Evolutionary conservation across 2,113 vertebrate species (phyloP).

Genomic region (Percopsis transmontana): DNA sequence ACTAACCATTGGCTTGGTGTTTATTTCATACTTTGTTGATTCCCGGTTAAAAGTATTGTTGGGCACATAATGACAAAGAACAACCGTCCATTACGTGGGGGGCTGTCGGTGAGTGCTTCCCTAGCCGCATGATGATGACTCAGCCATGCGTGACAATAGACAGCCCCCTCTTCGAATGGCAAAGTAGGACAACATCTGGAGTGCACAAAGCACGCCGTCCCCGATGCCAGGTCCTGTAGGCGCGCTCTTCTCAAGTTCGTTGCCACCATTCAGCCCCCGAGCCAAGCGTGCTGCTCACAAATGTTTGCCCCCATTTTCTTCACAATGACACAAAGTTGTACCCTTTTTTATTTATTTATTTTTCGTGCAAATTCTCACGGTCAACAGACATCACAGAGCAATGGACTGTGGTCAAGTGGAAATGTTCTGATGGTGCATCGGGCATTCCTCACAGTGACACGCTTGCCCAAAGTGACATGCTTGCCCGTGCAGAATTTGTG

Average conservation of each 20-base stretch:
- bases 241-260: constrained; percentile 13
- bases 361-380: constrained; percentile 17
- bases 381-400: constrained; percentile 1
- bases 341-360: not conserved
- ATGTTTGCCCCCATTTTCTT: constrained; percentile 36
- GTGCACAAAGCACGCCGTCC: constrained; percentile 17
- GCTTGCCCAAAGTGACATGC: constrained; percentile 35
- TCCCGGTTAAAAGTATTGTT: not conserved
- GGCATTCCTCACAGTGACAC: constrained; percentile 27
- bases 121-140: constrained; percentile 21
- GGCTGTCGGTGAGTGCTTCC: constrained; percentile 21
- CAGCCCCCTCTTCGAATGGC: constrained; percentile 20
- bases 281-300: constrained; percentile 22
- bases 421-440: constrained; percentile 33
- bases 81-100: constrained; percentile 4
- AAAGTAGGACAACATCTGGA: constrained; percentile 63
- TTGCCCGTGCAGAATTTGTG: constrained; percentile 45
- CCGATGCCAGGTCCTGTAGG: constrained; percentile 29
- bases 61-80: constrained; percentile 2
- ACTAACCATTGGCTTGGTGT: not conserved
- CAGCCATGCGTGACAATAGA: constrained; percentile 38
- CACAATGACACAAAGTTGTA: constrained; percentile 28
- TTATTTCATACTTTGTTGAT: not conserved
- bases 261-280: not conserved
- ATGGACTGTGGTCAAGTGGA: constrained; percentile 1